phyloP scores from a whole-genome alignment of 2,797 vertebrate species.

The Iguana delicatissima region DNA sequence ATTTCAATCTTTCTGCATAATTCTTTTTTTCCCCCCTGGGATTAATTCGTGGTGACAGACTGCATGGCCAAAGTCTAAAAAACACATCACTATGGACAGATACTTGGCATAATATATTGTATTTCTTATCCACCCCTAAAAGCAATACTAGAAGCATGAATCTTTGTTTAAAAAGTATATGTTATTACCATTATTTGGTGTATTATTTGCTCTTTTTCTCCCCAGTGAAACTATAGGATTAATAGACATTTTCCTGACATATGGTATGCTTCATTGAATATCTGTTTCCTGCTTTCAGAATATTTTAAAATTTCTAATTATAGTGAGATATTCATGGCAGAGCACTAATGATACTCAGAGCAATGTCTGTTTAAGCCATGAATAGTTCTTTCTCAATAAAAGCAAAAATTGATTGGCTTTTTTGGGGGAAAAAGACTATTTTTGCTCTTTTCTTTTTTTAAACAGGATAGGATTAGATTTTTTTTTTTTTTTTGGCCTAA shows the following conservation, averaged over 20 bases:
- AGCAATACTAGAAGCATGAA: not conserved
- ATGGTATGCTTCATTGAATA: not conserved
- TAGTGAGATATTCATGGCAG: conserved; percentile 36
- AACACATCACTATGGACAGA: not conserved
- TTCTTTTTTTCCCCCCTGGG: not conserved
- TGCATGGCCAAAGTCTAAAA: not conserved
- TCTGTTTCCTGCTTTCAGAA: conserved; percentile 31
- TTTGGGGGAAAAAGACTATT: not conserved
- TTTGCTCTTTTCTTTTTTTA: conserved; percentile 4
- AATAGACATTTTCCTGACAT: conserved; percentile 34
- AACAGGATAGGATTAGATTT: not conserved
- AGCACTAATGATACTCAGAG: conserved; percentile 50
- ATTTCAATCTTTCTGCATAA: not conserved
- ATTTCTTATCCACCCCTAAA: rapidly evolving
- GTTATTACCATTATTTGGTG: not conserved
- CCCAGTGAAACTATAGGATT: not conserved
- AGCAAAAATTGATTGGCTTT: conserved; percentile 52
- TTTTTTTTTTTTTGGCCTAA: conserved; percentile 16
- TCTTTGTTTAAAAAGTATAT: conserved; percentile 1
- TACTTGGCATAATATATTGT: not conserved
- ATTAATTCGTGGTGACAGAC: not conserved
- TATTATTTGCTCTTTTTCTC: not conserved
- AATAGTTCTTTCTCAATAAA: conserved; percentile 48
- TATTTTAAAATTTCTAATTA: conserved; percentile 43
- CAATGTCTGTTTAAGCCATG: conserved; percentile 31